These are phyloP conservation scores for Yoshiicerus persimilis DNA, from an alignment of 1,140 invertebrate genomes.

Conservation along the genomic window DNA sequence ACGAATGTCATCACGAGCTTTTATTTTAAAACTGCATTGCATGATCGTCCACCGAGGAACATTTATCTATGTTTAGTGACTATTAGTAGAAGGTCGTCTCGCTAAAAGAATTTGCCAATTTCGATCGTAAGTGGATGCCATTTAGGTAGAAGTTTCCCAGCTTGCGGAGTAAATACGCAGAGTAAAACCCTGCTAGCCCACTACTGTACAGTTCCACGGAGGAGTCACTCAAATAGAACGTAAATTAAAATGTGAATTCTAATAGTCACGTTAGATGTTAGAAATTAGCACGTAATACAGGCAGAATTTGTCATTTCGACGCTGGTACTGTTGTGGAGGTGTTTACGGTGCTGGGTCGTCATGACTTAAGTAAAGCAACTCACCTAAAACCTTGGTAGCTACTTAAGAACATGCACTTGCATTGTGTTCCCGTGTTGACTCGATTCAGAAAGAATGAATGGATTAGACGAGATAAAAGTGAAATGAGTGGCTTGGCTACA, in stretches of 20 bases:
- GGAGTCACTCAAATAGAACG: not conserved
- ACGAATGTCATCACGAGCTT: not conserved
- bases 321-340: not conserved
- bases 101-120: not conserved
- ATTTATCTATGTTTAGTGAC: not conserved
- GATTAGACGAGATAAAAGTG: not conserved
- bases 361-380: not conserved
- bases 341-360: not conserved
- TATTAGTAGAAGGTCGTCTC: not conserved
- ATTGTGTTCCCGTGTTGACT: not conserved
- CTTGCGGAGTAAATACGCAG: too few species aligned
- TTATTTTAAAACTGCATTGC: not conserved
- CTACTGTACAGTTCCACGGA: not conserved
- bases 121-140: not conserved
- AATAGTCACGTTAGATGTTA: not conserved
- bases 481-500: not conserved
- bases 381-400: not conserved
- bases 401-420: not conserved
- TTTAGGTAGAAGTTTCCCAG: not conserved
- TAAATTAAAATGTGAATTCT: not conserved
- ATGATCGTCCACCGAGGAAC: not conserved
- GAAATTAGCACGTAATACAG: not conserved
- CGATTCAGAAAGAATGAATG: not conserved
- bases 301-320: not conserved
- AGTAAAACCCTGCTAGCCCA: not conserved